These are phyloP conservation scores for Blennius ocellaris DNA, from an alignment of 2,113 vertebrate genomes.

Conservation along the genomic window DNA sequence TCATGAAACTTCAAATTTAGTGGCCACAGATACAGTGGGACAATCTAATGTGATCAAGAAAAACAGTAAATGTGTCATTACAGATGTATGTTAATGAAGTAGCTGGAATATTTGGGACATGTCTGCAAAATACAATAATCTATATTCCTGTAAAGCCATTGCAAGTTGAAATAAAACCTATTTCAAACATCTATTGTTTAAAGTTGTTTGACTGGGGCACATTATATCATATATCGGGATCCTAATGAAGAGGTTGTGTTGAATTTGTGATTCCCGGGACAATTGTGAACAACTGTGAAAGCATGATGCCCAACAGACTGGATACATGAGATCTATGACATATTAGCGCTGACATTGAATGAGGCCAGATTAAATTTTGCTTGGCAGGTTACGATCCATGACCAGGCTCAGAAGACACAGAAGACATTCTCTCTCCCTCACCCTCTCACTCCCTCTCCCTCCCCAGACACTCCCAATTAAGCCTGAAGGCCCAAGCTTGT, in stretches of 20 bases:
- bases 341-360: slow-evolving; percentile 30
- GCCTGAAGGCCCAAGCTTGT: slow-evolving; percentile 67
- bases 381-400: slow-evolving; percentile 29
- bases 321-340: slow-evolving; percentile 29
- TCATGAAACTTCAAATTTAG: too few species aligned
- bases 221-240: too few species aligned
- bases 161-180: too few species aligned
- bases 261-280: neutral
- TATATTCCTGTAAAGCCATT: too few species aligned
- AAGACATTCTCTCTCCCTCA: slow-evolving; percentile 22
- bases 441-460: slow-evolving; percentile 12
- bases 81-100: too few species aligned
- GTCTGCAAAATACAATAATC: too few species aligned
- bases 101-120: too few species aligned
- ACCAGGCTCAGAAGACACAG: slow-evolving; percentile 7
- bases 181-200: too few species aligned
- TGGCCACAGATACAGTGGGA: too few species aligned
- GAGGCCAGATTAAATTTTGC: slow-evolving; percentile 55
- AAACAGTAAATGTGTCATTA: too few species aligned
- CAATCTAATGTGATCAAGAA: too few species aligned
- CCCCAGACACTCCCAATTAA: slow-evolving; percentile 73
- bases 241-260: neutral
- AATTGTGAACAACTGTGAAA: neutral
- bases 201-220: too few species aligned
- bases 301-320: neutral